These are phyloP conservation scores for Acrocephalus kingi DNA, from an alignment of 2,113 vertebrate genomes.

Conservation along the genomic window DNA sequence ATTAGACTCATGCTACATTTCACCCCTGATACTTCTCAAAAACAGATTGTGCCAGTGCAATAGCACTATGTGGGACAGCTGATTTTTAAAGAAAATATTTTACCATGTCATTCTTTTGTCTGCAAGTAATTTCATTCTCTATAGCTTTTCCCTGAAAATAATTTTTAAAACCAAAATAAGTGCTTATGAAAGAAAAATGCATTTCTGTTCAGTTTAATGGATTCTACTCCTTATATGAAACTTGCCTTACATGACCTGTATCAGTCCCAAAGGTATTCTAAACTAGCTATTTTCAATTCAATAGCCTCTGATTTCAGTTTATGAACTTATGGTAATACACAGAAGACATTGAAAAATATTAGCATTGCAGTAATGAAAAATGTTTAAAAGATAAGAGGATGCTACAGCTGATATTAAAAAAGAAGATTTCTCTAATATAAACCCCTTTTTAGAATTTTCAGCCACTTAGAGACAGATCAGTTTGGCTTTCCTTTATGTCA, in stretches of 20 bases:
- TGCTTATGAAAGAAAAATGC: neutral
- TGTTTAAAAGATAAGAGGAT: neutral
- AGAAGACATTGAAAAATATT: neutral
- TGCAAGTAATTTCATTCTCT: neutral
- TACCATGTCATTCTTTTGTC: neutral
- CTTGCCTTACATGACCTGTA: neutral
- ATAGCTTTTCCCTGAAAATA: neutral
- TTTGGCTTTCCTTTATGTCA: neutral
- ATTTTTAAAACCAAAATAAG: neutral
- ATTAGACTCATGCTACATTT: neutral
- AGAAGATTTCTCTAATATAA: neutral
- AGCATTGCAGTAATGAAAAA: neutral
- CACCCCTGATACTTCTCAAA: neutral
- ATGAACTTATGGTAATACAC: neutral
- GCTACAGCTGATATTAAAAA: neutral
- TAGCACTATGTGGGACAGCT: neutral
- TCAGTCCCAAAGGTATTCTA: neutral
- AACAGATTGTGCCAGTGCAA: neutral
- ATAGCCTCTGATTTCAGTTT: neutral
- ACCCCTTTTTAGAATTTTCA: neutral
- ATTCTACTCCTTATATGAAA: neutral
- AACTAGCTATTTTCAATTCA: neutral
- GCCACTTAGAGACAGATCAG: neutral
- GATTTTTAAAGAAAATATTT: neutral
- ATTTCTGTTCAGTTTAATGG: neutral